phyloP scores from a whole-genome alignment of 2,797 vertebrate species.

The Poecilia gillii region DNA sequence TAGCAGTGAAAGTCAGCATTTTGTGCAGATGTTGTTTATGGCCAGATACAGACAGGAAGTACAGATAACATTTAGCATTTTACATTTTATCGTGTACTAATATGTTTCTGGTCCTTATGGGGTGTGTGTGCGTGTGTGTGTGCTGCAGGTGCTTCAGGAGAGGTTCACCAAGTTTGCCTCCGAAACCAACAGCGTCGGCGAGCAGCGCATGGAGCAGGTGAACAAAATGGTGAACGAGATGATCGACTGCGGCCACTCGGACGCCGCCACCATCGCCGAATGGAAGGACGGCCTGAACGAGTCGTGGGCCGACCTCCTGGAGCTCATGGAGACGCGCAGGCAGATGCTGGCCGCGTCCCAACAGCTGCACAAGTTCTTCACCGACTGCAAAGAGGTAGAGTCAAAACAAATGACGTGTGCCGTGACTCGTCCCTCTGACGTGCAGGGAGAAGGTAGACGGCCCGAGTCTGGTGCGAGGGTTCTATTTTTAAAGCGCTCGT shows the following conservation, averaged over 20 bases:
- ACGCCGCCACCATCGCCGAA: slow-evolving; percentile 91
- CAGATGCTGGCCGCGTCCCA: slow-evolving; percentile 92
- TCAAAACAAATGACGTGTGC: not conserved
- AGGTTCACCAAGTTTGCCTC: slow-evolving; percentile 91
- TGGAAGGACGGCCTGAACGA: slow-evolving; percentile 96
- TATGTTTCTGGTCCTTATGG: not conserved
- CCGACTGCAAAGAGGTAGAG: slow-evolving; percentile 86
- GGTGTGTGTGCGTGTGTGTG: slow-evolving; percentile 5
- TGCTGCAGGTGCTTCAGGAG: slow-evolving; percentile 87
- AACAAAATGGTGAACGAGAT: slow-evolving; percentile 91
- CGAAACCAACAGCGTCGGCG: slow-evolving; percentile 89
- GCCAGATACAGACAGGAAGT: not conserved
- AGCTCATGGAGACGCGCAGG: slow-evolving; percentile 92
- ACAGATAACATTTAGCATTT: not conserved
- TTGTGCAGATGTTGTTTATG: not conserved
- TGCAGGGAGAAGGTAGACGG: slow-evolving; percentile 22
- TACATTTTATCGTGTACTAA: too few relatives aligned
- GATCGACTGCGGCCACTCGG: slow-evolving; percentile 89
- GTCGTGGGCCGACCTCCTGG: slow-evolving; percentile 94
- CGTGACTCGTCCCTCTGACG: slow-evolving; percentile 15
- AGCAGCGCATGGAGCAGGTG: slow-evolving; percentile 88
- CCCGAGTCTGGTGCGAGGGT: slow-evolving; percentile 42
- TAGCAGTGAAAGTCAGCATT: not conserved
- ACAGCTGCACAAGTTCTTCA: slow-evolving; percentile 93
- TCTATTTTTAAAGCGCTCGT: slow-evolving; percentile 65